Evolutionary conservation across 2,888 invertebrate species (phyloP).

Genomic region (Polyommatus iphigenia): DNA sequence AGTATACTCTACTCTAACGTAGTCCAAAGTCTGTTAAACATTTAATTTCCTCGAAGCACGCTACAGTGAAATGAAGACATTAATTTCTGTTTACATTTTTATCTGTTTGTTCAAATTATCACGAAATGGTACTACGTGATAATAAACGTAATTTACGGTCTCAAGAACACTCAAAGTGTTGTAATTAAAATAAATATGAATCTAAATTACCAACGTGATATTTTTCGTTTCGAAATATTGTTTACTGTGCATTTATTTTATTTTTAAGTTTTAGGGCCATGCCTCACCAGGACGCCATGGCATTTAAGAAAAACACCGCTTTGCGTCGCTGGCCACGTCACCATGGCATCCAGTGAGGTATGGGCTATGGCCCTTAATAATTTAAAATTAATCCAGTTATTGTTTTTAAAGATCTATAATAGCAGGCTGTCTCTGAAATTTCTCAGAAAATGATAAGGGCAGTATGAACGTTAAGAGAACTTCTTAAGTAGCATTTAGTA

Average conservation of each 20-base stretch:
- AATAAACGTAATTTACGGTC: not conserved
- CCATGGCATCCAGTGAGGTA: no score
- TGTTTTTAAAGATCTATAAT: no score
- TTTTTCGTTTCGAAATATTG: not conserved
- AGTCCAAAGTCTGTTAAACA: not conserved
- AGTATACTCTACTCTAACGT: no score
- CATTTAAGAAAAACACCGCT: no score
- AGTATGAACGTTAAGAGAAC: not conserved
- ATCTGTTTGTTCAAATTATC: slow-evolving; percentile 2
- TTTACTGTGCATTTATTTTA: not conserved
- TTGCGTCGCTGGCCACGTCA: no score
- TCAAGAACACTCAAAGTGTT: not conserved
- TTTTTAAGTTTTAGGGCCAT: not conserved
- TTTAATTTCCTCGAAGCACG: not conserved
- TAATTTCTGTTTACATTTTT: slow-evolving; percentile 5
- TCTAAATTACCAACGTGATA: not conserved
- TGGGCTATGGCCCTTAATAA: not conserved
- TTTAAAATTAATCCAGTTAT: not conserved
- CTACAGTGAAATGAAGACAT: not conserved
- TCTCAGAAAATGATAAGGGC: no score
- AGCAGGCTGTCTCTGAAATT: no score
- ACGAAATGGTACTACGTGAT: not conserved
- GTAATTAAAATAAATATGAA: not conserved
- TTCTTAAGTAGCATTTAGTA: not conserved
- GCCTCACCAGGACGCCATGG: no score